phyloP scores from a whole-genome alignment of 1,140 invertebrate genomes.

The Drosophila mojavensis region DNA sequence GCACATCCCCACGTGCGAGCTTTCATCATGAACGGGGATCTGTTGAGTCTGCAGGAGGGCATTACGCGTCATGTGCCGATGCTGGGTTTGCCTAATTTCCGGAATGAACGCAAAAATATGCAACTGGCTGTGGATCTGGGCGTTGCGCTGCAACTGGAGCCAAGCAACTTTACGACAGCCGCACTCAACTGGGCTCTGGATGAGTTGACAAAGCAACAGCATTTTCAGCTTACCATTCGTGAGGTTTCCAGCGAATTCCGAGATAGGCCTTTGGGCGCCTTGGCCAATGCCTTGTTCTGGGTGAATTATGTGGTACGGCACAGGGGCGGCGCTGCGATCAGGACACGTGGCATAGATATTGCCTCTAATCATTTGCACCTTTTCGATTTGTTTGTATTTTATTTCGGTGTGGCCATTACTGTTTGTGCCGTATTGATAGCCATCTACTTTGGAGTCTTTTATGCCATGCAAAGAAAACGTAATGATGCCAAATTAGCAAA shows the following conservation, averaged over 20 bases:
- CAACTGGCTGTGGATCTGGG: slow-evolving; percentile 70
- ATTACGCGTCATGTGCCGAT: slow-evolving; percentile 85
- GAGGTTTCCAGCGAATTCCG: slow-evolving; percentile 85
- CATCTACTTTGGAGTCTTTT: slow-evolving; percentile 37
- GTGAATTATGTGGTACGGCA: slow-evolving; percentile 87
- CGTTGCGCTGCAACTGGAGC: slow-evolving; percentile 59
- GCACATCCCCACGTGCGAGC: slow-evolving; percentile 84
- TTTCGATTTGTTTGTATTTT: slow-evolving; percentile 69
- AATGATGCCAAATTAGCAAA: slow-evolving; percentile 55
- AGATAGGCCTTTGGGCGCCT: slow-evolving; percentile 85
- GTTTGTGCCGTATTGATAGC: slow-evolving; percentile 36
- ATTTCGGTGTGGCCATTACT: slow-evolving; percentile 40
- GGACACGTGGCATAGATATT: slow-evolving; percentile 63
- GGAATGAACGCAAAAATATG: slow-evolving; percentile 83
- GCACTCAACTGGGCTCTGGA: slow-evolving; percentile 72
- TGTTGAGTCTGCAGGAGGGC: slow-evolving; percentile 85
- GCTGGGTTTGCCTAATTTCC: slow-evolving; percentile 85
- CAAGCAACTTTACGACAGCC: slow-evolving; percentile 58
- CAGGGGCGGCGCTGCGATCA: slow-evolving; percentile 84
- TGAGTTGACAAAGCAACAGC: slow-evolving; percentile 47
- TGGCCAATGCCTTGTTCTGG: slow-evolving; percentile 87
- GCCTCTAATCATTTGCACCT: slow-evolving; percentile 67
- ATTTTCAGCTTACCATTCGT: slow-evolving; percentile 83
- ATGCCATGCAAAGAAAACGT: slow-evolving; percentile 45
- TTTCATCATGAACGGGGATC: slow-evolving; percentile 86